Conservation (phyloP, 2,888 invertebrate species). For the Spodoptera picta region DNA sequence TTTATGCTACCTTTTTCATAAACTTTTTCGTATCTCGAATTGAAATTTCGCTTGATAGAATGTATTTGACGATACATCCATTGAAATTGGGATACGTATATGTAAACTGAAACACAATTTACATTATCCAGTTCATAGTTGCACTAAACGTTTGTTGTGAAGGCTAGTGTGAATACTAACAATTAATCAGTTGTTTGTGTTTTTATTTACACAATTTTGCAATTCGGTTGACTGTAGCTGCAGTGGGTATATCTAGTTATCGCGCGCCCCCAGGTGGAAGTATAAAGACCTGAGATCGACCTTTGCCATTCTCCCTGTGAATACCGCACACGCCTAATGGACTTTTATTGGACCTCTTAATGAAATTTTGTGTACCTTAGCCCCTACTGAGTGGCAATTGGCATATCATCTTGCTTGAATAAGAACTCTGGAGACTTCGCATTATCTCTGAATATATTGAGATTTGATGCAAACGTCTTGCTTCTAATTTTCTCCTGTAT, state of each 20-base stretch:
- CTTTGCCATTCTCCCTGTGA: constrained; percentile 68
- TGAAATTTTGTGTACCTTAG: constrained; percentile 72
- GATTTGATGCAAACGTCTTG: constrained; percentile 6
- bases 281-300: constrained; percentile 60
- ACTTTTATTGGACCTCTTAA: constrained; percentile 74
- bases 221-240: constrained; percentile 8
- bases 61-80: constrained; percentile 11
- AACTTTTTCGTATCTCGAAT: constrained; percentile 18
- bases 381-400: constrained; percentile 69
- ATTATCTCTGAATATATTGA: constrained; percentile 16
- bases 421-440: constrained; percentile 30
- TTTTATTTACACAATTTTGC: not conserved
- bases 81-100: constrained; percentile 5
- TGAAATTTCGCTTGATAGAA: constrained; percentile 14
- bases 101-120: constrained; percentile 6
- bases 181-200: not conserved
- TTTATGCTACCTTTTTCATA: constrained; percentile 24
- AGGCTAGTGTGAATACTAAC: not conserved
- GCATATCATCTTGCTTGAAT: constrained; percentile 60
- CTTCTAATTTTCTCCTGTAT: too few species aligned
- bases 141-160: not conserved
- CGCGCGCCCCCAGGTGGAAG: constrained; percentile 41
- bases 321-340: constrained; percentile 70
- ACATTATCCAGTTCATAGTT: constrained; percentile 22
- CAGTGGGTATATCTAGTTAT: constrained; percentile 25